Percentiles rank a stretch among this genome's conserved stretches.
phyloP scores from a whole-genome alignment of 2,113 vertebrate genomes.

The Anoura caudifer region DNA sequence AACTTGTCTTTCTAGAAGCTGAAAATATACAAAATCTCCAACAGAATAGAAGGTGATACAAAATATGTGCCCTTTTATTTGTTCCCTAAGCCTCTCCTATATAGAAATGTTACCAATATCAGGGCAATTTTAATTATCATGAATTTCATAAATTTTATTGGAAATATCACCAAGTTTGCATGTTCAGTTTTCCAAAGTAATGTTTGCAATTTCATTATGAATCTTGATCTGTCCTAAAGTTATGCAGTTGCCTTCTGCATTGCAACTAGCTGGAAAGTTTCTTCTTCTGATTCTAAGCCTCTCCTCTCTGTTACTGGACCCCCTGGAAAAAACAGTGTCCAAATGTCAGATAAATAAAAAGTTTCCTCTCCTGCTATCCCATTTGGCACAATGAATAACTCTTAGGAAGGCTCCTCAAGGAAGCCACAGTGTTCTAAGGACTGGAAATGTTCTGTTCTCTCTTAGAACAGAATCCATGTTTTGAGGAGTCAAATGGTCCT shows the following conservation, averaged over 20 bases:
- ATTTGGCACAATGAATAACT: not conserved
- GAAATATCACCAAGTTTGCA: not conserved
- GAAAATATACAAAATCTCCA: not conserved
- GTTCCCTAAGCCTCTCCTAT: not conserved
- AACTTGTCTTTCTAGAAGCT: not conserved
- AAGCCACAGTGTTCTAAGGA: not conserved
- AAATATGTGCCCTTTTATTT: not conserved
- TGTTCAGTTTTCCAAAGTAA: not conserved
- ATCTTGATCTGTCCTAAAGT: not conserved
- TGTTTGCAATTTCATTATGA: not conserved
- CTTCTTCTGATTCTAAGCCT: not conserved
- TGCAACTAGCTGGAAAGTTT: not conserved
- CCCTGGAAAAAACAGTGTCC: not conserved
- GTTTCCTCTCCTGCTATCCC: not conserved
- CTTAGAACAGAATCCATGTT: not conserved
- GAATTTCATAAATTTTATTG: not conserved
- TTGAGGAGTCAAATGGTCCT: not conserved
- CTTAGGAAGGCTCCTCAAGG: not conserved
- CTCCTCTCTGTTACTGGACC: not conserved
- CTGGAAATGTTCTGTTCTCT: not conserved
- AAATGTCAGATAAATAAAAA: not conserved
- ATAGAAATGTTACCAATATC: not conserved
- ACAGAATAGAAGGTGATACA: not conserved
- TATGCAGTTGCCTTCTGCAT: fast-evolving
- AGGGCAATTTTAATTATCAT: not conserved